Base-by-base conservation (phyloP, 2,888 invertebrate species). In the Rhagonycha lutea region DNA sequence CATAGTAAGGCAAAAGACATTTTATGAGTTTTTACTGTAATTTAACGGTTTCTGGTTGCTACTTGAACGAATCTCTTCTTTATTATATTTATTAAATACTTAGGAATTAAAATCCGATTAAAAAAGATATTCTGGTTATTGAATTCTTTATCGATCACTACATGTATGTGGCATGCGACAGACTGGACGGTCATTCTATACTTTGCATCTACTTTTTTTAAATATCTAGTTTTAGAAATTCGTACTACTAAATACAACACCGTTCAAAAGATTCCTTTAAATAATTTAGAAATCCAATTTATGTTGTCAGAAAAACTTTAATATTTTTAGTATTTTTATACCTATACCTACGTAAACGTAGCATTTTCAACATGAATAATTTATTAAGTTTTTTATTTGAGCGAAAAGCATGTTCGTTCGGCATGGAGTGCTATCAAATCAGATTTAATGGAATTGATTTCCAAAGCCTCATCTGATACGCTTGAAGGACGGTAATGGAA, bases 391-490 rank as follows among this genome's bases (percentile, higher is more conserved):
- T 47, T 32, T 47, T 47, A 47, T 47, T 47, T 47, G n/a, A 47
- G 8, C n/a, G n/a, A 47, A 47, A 47, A 47, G 5, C 47, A 47
- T 47, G 47, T 47, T 47, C 47, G 47, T 47, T 47, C 47, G 47
- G 26, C 24, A 12, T 65, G n/a, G 26, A 65, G 63, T 24, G 63
- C 63, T 65, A 24, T 65, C 63, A n/a, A 65, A 65, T 65, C 63
- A 65, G 63, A 9, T 65, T 65, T 65, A 65, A 65, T 65, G 63
- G 63, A 65, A 65, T 65, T 65, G 63, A 65, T 65, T 65, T 65
- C 24, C 12, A 24, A 24, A 65, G 24, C 14, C 63, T 65, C 24
- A 24, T 12, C 24, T 65, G 24, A 23, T 14, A 24, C 26, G 26
- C 26, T 24, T 12, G n/a, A 65, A 65, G 63, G 63, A 65, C n/a